These are phyloP conservation scores for Spisula subtruncata DNA, from an alignment of 2,888 invertebrate species.

Conservation along the genomic window DNA sequence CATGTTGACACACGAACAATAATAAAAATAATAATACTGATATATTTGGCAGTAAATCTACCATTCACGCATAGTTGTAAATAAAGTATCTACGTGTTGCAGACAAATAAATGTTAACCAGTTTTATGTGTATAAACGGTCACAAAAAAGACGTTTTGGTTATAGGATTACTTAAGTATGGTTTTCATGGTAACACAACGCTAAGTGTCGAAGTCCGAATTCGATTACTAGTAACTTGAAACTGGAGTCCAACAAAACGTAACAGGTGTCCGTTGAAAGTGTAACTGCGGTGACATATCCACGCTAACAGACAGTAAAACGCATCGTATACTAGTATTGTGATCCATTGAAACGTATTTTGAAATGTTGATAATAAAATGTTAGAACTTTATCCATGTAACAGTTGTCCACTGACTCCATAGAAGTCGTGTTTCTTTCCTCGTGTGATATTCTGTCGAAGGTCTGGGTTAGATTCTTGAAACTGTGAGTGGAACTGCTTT, in stretches of 20 bases:
- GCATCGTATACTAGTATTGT: too few species aligned
- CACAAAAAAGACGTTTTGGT: neutral
- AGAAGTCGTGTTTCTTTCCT: conserved; percentile 86
- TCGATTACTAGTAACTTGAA: neutral
- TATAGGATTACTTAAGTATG: too few species aligned
- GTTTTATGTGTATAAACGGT: neutral
- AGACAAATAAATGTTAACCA: neutral
- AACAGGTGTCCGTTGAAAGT: neutral
- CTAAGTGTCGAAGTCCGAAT: neutral
- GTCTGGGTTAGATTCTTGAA: conserved; percentile 84
- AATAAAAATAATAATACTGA: conserved; percentile 26
- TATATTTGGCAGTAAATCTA: conserved; percentile 25
- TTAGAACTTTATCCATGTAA: conserved; percentile 79
- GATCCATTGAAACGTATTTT: too few species aligned
- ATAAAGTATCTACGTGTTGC: neutral
- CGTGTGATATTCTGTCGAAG: conserved; percentile 82
- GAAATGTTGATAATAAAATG: neutral
- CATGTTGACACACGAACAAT: neutral
- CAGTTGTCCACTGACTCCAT: conserved; percentile 84
- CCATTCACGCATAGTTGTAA: neutral
- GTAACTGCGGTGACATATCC: too few species aligned
- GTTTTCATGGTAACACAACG: neutral
- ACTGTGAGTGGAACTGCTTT: conserved; percentile 80
- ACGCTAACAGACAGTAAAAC: too few species aligned
- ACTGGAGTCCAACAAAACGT: neutral